Conservation (phyloP, 2,797 vertebrate species). For the Pangasius djambal region DNA sequence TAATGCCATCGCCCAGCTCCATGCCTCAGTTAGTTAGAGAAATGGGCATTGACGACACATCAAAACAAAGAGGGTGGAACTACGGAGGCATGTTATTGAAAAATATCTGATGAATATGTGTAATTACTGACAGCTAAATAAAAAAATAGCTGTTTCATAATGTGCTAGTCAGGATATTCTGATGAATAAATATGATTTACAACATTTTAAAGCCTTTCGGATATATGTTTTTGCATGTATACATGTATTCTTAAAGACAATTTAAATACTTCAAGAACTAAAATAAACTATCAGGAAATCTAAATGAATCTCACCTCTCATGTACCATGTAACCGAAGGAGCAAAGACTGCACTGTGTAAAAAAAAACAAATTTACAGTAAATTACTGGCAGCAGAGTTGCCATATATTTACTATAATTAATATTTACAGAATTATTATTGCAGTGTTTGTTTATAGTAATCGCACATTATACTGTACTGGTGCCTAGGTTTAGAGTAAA, state of each 20-base stretch:
- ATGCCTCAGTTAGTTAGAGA: constrained; percentile 8
- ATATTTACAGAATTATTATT: constrained; percentile 1
- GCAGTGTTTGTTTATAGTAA: background rate
- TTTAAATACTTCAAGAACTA: background rate
- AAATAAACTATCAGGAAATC: background rate
- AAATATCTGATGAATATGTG: background rate
- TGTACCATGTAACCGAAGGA: background rate
- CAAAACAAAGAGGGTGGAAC: background rate
- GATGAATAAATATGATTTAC: background rate
- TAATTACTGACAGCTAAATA: background rate
- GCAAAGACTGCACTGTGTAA: background rate
- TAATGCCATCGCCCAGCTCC: constrained; percentile 47
- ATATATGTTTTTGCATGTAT: background rate
- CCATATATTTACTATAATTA: background rate
- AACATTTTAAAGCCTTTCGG: background rate
- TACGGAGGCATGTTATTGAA: background rate
- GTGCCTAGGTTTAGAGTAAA: background rate
- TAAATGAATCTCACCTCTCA: background rate
- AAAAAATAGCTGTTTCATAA: background rate
- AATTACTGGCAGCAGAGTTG: background rate
- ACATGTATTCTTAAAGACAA: background rate
- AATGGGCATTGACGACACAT: constrained; percentile 7
- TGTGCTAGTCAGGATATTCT: background rate
- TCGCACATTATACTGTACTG: background rate
- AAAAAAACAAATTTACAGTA: background rate